Conservation (phyloP, 2,113 vertebrate species). For the Neopipo cinnamomea region DNA sequence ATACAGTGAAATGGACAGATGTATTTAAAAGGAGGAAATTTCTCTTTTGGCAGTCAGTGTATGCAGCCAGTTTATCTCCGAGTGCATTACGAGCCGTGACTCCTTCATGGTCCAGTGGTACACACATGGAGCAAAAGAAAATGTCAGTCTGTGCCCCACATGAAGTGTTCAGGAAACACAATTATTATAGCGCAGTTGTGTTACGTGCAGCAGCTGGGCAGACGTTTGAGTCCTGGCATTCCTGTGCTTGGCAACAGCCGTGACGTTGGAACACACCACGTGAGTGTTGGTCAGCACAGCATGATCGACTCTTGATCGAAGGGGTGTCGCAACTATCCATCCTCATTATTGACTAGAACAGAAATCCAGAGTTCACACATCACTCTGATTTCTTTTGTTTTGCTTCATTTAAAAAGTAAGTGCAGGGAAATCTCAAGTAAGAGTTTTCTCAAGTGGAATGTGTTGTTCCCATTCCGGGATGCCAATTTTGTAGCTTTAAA, state of each 20-base stretch:
- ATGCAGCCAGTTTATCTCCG: background rate
- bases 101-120: background rate
- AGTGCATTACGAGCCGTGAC: background rate
- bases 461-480: background rate
- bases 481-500: background rate
- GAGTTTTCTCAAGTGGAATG: background rate
- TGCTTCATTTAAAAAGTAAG: background rate
- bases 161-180: background rate
- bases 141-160: background rate
- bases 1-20: background rate
- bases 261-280: accelerated
- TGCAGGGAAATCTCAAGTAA: background rate
- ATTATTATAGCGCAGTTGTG: background rate
- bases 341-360: background rate
- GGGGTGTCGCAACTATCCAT: background rate
- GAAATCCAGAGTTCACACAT: background rate
- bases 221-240: background rate
- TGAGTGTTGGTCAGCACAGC: background rate
- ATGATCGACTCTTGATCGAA: accelerated
- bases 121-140: background rate
- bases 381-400: background rate
- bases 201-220: background rate
- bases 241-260: background rate
- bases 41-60: background rate
- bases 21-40: background rate